Conservation (phyloP, 2,797 vertebrate genomes). For the Brachyalestes nurse region DNA sequence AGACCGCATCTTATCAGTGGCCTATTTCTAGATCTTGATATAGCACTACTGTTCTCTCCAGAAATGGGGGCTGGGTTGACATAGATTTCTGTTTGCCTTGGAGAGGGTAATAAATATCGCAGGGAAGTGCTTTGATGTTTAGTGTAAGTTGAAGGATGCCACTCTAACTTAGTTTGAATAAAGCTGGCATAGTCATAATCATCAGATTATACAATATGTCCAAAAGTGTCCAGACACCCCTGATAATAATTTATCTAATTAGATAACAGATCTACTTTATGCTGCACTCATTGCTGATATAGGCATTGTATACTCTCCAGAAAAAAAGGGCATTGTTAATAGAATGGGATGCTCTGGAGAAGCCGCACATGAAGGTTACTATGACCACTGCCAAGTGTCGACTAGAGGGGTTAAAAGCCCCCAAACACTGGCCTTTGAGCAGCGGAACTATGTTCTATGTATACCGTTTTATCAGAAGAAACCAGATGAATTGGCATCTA, state of each 20-base stretch:
- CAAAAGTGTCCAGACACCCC: not conserved
- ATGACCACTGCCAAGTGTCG: not conserved
- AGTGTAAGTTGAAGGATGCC: constrained; percentile 20
- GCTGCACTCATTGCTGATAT: not conserved
- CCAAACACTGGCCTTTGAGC: not conserved
- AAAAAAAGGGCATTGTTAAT: not conserved
- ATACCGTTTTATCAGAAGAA: not conserved
- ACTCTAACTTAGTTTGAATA: not conserved
- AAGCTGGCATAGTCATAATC: not conserved
- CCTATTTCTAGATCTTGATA: constrained; percentile 68
- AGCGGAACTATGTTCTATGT: not conserved
- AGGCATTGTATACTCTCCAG: not conserved
- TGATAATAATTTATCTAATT: too few relatives aligned
- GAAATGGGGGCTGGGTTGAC: constrained; percentile 57
- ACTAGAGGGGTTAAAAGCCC: not conserved
- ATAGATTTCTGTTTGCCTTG: constrained; percentile 51
- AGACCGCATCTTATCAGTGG: constrained; percentile 55
- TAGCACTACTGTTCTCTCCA: constrained; percentile 54
- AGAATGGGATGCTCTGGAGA: too few relatives aligned
- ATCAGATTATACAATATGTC: not conserved
- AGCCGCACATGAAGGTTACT: not conserved
- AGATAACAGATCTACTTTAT: not conserved
- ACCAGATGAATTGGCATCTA: not conserved
- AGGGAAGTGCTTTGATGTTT: constrained; percentile 29
- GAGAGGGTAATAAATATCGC: constrained; percentile 30